Evolutionary conservation across 2,888 invertebrate species (phyloP), one percentile per base, ranked within the genome.

Genomic region (Vandiemenella viatica): DNA sequence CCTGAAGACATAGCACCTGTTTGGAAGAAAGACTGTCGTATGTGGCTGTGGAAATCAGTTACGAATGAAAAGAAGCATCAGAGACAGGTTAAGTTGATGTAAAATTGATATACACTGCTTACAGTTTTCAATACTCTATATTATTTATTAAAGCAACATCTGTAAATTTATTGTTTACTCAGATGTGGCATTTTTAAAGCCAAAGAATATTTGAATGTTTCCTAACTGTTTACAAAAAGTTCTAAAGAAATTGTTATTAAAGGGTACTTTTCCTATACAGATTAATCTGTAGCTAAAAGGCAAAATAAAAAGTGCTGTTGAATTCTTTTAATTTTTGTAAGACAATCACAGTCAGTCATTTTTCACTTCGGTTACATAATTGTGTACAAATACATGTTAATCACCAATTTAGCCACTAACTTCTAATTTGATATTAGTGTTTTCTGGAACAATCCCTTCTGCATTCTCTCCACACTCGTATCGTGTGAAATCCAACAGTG

Each of bases 381-480:
- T n/a, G n/a, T n/a, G n/a, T n/a, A n/a, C n/a, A n/a, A n/a, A n/a
- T 23, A 23, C 26, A 6, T 23, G 10, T 8, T 10, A 8, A 10
- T 23, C 7, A 6, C 10, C 7, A 23, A 23, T 23, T 23, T 23
- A 23, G 10, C 26, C 10, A 23, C 6, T 6, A 10, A 23, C 26
- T 23, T 23, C 26, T 23, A 10, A 23, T 23, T 23, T 23, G 10
- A 23, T 23, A 10, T 10, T 23, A n/a, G n/a, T n/a, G n/a, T n/a
- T n/a, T n/a, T n/a, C n/a, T n/a, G n/a, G n/a, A n/a, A n/a, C n/a
- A n/a, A n/a, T n/a, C n/a, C n/a, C n/a, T n/a, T n/a, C n/a, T n/a
- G n/a, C 15, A 18, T 47, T 45, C 40, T 89, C 91, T 1, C 95
- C 93, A 64, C 90, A 88, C 63, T 90, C 88, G 66, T 83, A 90